These are phyloP conservation scores for Lepus americanus DNA, from an alignment of 2,113 vertebrate species.

Conservation along the genomic window DNA sequence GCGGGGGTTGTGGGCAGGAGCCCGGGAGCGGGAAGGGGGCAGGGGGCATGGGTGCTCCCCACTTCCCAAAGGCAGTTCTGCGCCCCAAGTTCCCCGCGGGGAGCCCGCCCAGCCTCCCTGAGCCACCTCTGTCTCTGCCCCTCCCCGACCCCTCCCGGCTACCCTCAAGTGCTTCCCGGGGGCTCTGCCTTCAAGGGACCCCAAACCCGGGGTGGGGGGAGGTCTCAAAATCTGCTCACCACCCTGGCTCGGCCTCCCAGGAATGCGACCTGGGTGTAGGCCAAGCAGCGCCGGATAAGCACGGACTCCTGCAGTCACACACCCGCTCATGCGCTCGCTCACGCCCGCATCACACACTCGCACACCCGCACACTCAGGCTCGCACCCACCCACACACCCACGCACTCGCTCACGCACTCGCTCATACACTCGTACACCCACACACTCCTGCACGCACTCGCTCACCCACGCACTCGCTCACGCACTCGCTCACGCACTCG, in stretches of 20 bases:
- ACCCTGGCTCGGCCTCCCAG: background rate
- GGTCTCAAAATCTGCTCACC: background rate
- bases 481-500: no score
- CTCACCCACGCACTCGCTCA: no score
- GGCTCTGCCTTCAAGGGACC: background rate
- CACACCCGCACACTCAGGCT: no score
- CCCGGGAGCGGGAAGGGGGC: no score
- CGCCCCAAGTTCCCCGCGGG: no score
- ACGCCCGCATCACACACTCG: no score
- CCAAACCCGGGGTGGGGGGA: background rate
- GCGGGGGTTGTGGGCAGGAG: background rate
- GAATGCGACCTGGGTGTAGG: rapidly evolving
- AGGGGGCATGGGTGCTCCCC: no score
- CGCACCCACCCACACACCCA: no score
- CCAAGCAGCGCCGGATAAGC: rapidly evolving
- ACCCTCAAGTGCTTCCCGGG: background rate
- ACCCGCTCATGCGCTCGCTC: background rate
- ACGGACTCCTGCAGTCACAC: background rate
- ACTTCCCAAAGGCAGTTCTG: background rate
- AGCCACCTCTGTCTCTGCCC: background rate
- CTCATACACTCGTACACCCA: no score
- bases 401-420: no score
- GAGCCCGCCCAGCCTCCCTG: no score
- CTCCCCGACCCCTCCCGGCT: background rate
- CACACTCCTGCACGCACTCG: no score